Percentiles rank a stretch among this genome's conserved stretches.
These are phyloP conservation scores for Ptychoptera contaminata DNA, from an alignment of 2,888 invertebrate species.

Conservation along the genomic window DNA sequence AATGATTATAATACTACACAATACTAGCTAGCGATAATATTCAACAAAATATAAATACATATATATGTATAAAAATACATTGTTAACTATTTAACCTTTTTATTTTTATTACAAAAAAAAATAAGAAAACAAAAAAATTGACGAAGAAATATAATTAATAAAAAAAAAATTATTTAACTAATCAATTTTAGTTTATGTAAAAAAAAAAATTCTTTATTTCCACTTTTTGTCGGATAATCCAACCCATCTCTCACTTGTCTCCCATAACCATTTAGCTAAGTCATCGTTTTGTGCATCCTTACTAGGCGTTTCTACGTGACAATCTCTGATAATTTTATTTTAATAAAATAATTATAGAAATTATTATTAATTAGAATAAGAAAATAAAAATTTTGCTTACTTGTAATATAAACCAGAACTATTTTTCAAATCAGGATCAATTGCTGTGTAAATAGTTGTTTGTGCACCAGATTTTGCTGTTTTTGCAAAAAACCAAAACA, in stretches of 20 bases:
- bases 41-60: too few species aligned
- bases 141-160: too few species aligned
- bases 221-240: background rate
- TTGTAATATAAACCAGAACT: slow-evolving; percentile 48
- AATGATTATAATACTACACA: too few species aligned
- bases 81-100: too few species aligned
- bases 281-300: slow-evolving; percentile 36
- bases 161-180: too few species aligned
- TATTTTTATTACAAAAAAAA: too few species aligned
- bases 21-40: too few species aligned
- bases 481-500: slow-evolving; percentile 62
- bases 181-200: too few species aligned
- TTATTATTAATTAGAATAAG: background rate
- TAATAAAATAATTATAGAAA: slow-evolving; percentile 11
- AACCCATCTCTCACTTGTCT: slow-evolving; percentile 40
- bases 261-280: slow-evolving; percentile 44
- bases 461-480: slow-evolving; percentile 42
- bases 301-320: slow-evolving; percentile 34
- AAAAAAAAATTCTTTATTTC: too few species aligned
- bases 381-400: slow-evolving; percentile 22
- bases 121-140: too few species aligned
- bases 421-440: slow-evolving; percentile 41
- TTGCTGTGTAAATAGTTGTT: slow-evolving; percentile 41
- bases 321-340: slow-evolving; percentile 30
- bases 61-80: too few species aligned